phyloP scores from a whole-genome alignment of 2,888 invertebrate species.

The Hydroisotoma schaefferi region DNA sequence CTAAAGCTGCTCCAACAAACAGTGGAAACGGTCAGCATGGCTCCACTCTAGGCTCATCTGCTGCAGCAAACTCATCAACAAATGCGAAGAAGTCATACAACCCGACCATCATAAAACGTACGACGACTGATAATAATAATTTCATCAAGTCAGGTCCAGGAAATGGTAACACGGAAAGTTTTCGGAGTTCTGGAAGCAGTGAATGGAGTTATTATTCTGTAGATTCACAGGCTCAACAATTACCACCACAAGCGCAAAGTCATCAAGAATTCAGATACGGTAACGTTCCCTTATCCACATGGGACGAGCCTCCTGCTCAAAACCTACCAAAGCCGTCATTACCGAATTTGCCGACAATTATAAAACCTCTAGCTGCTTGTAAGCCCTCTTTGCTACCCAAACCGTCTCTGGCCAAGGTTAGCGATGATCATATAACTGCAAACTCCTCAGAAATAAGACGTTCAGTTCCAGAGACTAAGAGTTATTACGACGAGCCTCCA shows the following conservation, averaged over 20 bases:
- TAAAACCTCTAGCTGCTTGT: constrained; percentile 19
- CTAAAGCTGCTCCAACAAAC: neutral
- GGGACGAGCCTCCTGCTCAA: constrained; percentile 39
- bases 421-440: neutral
- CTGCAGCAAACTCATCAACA: neutral
- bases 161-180: constrained; percentile 1
- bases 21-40: too few relatives aligned
- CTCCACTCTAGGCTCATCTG: constrained; percentile 2
- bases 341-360: constrained; percentile 21
- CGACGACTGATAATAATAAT: constrained; percentile 12
- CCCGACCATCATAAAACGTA: constrained; percentile 12
- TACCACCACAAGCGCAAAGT: neutral
- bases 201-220: constrained; percentile 16
- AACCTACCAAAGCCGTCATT: neutral
- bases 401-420: neutral
- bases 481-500: constrained; percentile 47
- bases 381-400: constrained; percentile 23
- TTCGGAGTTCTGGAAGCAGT: constrained; percentile 11
- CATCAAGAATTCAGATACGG: constrained; percentile 19
- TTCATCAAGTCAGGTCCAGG: constrained; percentile 1
- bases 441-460: neutral
- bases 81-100: too few relatives aligned
- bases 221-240: neutral
- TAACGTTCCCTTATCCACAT: constrained; percentile 25
- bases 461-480: too few relatives aligned